phyloP scores from a whole-genome alignment of 30 jellyfish, hydroid and myxozoan species.

The Cassiopea andromeda region DNA sequence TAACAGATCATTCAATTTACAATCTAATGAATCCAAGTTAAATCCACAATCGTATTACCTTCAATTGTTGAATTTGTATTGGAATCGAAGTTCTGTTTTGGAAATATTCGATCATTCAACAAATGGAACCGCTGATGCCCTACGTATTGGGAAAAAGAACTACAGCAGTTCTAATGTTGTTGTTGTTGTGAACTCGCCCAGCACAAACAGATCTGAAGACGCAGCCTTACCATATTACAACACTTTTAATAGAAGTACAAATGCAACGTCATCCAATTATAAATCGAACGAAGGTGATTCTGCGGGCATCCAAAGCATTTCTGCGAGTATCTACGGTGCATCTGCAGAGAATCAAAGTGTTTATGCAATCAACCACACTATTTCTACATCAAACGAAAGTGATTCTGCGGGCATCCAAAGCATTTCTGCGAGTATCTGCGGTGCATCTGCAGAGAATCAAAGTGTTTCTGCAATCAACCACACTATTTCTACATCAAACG shows the following conservation, averaged over 20 bases:
- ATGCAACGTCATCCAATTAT: no score
- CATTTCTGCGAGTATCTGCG: no score
- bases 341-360: no score
- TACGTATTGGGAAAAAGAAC: neutral
- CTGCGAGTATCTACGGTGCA: no score
- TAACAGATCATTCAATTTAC: neutral
- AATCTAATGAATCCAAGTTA: neutral
- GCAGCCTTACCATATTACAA: no score
- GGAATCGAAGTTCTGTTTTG: neutral
- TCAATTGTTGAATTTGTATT: neutral
- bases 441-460: no score
- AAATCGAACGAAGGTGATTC: neutral
- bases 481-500: no score
- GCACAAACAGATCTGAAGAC: neutral
- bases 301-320: neutral
- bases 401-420: no score
- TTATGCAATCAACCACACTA: no score
- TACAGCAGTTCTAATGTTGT: neutral
- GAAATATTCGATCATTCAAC: neutral
- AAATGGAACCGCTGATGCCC: neutral
- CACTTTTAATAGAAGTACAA: no score
- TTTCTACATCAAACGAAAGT: no score
- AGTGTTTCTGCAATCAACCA: no score
- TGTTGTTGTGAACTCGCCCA: neutral
- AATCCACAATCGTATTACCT: neutral